phyloP scores from a whole-genome alignment of 2,113 vertebrate genomes.

The Microtus montanus region DNA sequence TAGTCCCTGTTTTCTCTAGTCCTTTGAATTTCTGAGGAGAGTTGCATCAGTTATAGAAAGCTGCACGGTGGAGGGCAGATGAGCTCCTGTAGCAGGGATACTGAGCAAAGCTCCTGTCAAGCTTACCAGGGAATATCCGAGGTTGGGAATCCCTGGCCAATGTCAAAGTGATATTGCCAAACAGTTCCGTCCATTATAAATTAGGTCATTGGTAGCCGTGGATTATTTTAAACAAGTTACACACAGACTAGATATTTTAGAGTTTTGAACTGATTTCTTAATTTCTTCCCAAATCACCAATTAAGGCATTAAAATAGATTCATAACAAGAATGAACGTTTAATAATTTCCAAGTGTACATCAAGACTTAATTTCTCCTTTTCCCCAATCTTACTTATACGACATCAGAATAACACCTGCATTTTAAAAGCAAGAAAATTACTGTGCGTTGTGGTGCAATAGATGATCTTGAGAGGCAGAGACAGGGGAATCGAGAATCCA shows the following conservation, averaged over 20 bases:
- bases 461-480: background rate
- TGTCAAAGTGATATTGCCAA: constrained; percentile 15
- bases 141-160: background rate
- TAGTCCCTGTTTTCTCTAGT: background rate
- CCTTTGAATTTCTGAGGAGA: background rate
- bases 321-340: background rate
- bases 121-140: constrained; percentile 13
- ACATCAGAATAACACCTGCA: background rate
- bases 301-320: background rate
- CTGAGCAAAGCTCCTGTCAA: background rate
- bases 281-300: background rate
- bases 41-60: background rate
- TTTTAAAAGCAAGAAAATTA: background rate
- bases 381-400: background rate
- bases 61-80: background rate
- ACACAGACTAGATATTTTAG: background rate
- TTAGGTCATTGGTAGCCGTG: background rate
- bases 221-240: background rate
- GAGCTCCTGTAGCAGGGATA: background rate
- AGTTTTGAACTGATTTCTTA: constrained; percentile 35
- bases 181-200: background rate
- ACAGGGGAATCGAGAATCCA: background rate
- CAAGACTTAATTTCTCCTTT: background rate
- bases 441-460: background rate
- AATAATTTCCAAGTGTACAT: background rate